phyloP scores from a whole-genome alignment of 2,113 vertebrate genomes.

The Rhinolophus ferrumequinum region DNA sequence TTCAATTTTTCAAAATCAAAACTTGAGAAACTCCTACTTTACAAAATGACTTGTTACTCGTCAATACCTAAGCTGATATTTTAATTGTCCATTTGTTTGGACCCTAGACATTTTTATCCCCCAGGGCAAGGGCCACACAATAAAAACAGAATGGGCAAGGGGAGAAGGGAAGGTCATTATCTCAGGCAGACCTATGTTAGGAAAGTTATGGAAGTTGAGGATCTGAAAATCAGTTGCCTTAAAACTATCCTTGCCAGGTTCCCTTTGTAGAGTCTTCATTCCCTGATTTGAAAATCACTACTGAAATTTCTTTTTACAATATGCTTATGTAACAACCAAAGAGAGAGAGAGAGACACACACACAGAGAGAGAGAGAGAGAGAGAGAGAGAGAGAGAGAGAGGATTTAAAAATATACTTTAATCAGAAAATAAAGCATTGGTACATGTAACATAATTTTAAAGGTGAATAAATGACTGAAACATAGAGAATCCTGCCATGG shows the following conservation, averaged over 20 bases:
- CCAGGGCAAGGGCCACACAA: background rate
- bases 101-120: background rate
- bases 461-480: background rate
- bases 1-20: conserved; percentile 30
- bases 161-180: fast-evolving
- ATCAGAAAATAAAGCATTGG: background rate
- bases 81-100: background rate
- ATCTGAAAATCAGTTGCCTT: background rate
- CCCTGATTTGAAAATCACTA: background rate
- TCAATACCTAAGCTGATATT: background rate
- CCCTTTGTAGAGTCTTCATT: background rate
- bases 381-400: background rate
- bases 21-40: background rate
- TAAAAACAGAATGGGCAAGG: background rate
- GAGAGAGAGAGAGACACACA: too few relatives aligned
- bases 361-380: too few relatives aligned
- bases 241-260: background rate
- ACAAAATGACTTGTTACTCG: background rate
- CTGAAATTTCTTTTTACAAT: background rate
- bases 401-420: background rate
- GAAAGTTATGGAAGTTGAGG: background rate
- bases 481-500: background rate
- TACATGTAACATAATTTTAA: background rate
- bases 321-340: background rate
- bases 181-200: background rate